Base-by-base conservation (phyloP, 2,888 invertebrate species). In the Zeuzera pyrina region DNA sequence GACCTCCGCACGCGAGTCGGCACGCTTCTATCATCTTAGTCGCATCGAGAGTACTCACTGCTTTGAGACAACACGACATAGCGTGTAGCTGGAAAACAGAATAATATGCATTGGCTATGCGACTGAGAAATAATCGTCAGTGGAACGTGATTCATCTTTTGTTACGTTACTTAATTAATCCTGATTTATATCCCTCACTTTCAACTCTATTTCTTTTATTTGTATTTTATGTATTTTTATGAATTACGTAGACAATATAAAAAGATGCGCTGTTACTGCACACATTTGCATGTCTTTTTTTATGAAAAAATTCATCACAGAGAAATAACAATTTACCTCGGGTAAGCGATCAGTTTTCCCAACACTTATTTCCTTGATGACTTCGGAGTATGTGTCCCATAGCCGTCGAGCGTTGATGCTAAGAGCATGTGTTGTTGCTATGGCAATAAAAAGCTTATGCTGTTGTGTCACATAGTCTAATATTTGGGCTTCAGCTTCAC, bases 391-490 rank as follows among this genome's bases (percentile, higher is more conserved):
- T 64, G 91, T 88, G 33, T 88, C 86, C 93, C 92, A 94, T 27
- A 94, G 78, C 86, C 91, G 90, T 31, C 77, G 84, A 1, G 92
- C 90, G 1, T 90, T 86, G 39, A 92, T 85, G 40, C 86, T 85
- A 43, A 94, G 88, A 0, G 93, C 94, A 49, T 94, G 91, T 28
- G 90, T 87, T 2, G 91, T 87, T 0, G 95, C 92, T 32, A 98
- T 86, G 50, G 89, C 85, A 0, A 97, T 95, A 51, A 98, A 93
- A 13, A 98, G 66, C 69, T 97, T 96, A 54, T 94, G 89, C 68
- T 97, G 97, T 63, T 98, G 98, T 0, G 96, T 95, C 34, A 91
- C 88, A 57, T 93, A 98, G 56, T 98, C 95, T 36, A 98, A 72
- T 38, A 98, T 92, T 71, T 95, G 94, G 0, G 91, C 89, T 64